A percentile compares a stretch with the other conserved stretches of the same genome.
Conservation (phyloP, 1,140 invertebrate genomes). For the Leptinotarsa defecta region DNA sequence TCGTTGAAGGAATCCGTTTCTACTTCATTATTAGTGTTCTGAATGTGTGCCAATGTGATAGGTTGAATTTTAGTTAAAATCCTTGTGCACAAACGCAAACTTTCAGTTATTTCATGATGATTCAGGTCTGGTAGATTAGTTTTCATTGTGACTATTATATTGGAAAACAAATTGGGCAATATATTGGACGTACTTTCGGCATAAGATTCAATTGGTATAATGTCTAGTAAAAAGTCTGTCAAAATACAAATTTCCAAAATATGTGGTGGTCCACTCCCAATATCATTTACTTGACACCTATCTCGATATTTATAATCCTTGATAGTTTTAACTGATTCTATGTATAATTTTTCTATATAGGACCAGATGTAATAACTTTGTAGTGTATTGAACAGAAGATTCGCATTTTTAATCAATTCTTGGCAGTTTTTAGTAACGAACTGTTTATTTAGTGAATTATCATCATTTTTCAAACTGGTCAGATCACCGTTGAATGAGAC, state of each 20-base stretch:
- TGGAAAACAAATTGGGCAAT: slow-evolving; percentile 72
- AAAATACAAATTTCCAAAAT: slow-evolving; percentile 72
- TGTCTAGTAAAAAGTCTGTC: slow-evolving; percentile 79
- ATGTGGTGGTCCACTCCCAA: slow-evolving; percentile 66
- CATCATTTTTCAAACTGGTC: slow-evolving; percentile 52
- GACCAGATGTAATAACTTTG: slow-evolving; percentile 88
- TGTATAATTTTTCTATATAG: slow-evolving; percentile 75
- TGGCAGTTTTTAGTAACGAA: slow-evolving; percentile 54
- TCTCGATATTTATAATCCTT: slow-evolving; percentile 44
- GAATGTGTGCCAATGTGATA: slow-evolving; percentile 41
- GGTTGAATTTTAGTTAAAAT: slow-evolving; percentile 79
- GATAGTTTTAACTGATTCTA: slow-evolving; percentile 59
- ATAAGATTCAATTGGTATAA: slow-evolving; percentile 79
- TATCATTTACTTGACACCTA: slow-evolving; percentile 57
- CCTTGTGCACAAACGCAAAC: slow-evolving; percentile 73
- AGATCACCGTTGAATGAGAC: slow-evolving; percentile 54
- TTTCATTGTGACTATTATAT: slow-evolving; percentile 68
- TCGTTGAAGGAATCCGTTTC: slow-evolving; percentile 11
- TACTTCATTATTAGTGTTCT: slow-evolving; percentile 24
- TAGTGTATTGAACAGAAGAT: slow-evolving; percentile 82
- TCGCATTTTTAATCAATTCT: slow-evolving; percentile 82
- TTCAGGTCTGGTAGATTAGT: slow-evolving; percentile 64
- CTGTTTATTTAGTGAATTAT: slow-evolving; percentile 46
- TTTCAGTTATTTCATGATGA: slow-evolving; percentile 66
- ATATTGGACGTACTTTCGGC: slow-evolving; percentile 81